Percentiles rank a stretch among this genome's conserved stretches.
phyloP scores from a whole-genome alignment of 2,113 vertebrate genomes.

The Etheostoma cragini region DNA sequence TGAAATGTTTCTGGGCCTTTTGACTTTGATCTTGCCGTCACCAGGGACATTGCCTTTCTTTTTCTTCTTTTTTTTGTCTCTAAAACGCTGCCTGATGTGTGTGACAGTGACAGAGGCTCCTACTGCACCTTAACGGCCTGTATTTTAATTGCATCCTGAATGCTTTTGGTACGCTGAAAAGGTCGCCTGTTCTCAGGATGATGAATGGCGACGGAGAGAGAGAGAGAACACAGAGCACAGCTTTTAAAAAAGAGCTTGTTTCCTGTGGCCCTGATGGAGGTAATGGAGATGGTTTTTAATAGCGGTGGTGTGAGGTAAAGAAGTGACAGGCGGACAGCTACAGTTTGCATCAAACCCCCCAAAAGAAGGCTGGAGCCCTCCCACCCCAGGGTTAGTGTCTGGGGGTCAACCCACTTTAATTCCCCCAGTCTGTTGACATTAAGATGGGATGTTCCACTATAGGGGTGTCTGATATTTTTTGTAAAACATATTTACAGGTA shows the following conservation, averaged over 20 bases:
- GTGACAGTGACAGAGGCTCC: slow-evolving; percentile 16
- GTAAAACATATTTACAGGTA: too few species aligned
- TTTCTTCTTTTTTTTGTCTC: slow-evolving; percentile 20
- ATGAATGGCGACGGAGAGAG: slow-evolving; percentile 49
- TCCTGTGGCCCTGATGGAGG: slow-evolving; percentile 49
- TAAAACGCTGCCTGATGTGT: slow-evolving; percentile 7
- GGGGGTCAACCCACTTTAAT: too few species aligned
- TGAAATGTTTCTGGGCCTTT: neutral
- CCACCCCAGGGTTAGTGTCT: too few species aligned
- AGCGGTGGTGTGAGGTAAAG: slow-evolving; percentile 5
- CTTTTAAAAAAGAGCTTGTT: slow-evolving; percentile 48
- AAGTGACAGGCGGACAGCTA: slow-evolving; percentile 8
- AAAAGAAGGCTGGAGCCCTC: slow-evolving; percentile 22
- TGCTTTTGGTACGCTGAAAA: slow-evolving; percentile 62
- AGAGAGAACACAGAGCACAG: slow-evolving; percentile 3
- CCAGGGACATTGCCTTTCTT: too few species aligned
- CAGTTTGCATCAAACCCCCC: neutral
- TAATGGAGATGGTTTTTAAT: slow-evolving; percentile 27
- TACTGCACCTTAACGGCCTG: slow-evolving; percentile 6
- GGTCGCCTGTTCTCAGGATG: slow-evolving; percentile 59
- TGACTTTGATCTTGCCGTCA: neutral
- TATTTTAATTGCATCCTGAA: slow-evolving; percentile 64
- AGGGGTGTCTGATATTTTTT: too few species aligned
- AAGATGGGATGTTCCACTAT: too few species aligned
- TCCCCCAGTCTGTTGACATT: too few species aligned